phyloP scores from a whole-genome alignment of 1,140 invertebrate genomes.

The Megathymus violae region DNA sequence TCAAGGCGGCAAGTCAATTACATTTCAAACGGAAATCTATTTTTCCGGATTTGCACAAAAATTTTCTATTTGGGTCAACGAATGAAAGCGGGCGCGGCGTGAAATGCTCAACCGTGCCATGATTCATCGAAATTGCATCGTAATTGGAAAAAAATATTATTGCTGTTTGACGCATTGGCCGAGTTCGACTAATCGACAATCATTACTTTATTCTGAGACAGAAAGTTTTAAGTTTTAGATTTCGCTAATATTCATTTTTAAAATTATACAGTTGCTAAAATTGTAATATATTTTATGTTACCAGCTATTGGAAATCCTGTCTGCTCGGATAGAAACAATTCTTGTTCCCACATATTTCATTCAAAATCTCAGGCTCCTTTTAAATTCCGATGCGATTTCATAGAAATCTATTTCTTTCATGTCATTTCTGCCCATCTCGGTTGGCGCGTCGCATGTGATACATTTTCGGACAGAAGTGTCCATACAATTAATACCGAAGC shows the following conservation, averaged over 20 bases:
- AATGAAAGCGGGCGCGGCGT: conserved; percentile 42
- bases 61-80: conserved; percentile 64
- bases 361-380: not conserved
- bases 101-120: conserved; percentile 58
- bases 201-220: not conserved
- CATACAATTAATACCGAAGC: conserved; percentile 35
- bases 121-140: conserved; percentile 70
- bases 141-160: conserved; percentile 78
- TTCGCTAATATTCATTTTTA: no score
- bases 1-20: conserved; percentile 31
- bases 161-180: conserved; percentile 61
- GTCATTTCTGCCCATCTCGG: conserved; percentile 18
- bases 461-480: conserved; percentile 31
- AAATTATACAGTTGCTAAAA: no score
- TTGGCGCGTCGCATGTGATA: conserved; percentile 20
- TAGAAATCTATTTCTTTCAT: conserved; percentile 15
- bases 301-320: no score
- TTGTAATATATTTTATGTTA: no score
- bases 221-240: no score
- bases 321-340: no score
- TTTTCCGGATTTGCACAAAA: conserved; percentile 57
- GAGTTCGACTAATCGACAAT: not conserved
- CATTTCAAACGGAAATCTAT: conserved; percentile 26
- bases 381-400: conserved; percentile 3
- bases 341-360: no score